Conservation (phyloP, 2,113 vertebrate species). For the Crotalus viridis region DNA sequence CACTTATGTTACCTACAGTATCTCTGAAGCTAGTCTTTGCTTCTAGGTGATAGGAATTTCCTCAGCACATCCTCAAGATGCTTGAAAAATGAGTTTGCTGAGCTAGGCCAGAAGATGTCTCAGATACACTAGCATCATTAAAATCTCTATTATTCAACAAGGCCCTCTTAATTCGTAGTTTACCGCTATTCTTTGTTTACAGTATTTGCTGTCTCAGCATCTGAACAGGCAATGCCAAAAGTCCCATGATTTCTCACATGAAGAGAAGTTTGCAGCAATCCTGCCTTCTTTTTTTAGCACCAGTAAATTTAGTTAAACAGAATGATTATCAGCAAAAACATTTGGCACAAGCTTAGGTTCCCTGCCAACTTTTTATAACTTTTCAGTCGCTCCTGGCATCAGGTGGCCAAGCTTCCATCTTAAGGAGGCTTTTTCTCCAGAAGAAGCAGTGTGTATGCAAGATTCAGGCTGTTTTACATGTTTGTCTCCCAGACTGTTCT, state of each 20-base stretch:
- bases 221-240: neutral
- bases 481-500: neutral
- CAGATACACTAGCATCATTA: neutral
- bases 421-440: neutral
- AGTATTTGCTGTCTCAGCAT: neutral
- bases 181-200: neutral
- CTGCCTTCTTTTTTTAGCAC: neutral
- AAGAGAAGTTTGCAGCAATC: neutral
- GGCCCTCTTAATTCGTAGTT: neutral
- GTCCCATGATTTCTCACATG: neutral
- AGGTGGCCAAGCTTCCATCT: neutral
- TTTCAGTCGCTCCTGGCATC: neutral
- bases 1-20: neutral
- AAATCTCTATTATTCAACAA: neutral
- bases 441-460: neutral
- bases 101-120: neutral
- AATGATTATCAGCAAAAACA: neutral
- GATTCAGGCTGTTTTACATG: neutral
- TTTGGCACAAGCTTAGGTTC: neutral
- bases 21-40: neutral
- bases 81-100: neutral
- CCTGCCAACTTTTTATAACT: neutral
- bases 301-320: neutral
- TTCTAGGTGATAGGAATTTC: neutral
- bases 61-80: neutral